Evolutionary conservation across 64 coral and sea anemone genomes (phyloP), one percentile per base, ranked within the genome.

Genomic region (Pocillopora verrucosa): DNA sequence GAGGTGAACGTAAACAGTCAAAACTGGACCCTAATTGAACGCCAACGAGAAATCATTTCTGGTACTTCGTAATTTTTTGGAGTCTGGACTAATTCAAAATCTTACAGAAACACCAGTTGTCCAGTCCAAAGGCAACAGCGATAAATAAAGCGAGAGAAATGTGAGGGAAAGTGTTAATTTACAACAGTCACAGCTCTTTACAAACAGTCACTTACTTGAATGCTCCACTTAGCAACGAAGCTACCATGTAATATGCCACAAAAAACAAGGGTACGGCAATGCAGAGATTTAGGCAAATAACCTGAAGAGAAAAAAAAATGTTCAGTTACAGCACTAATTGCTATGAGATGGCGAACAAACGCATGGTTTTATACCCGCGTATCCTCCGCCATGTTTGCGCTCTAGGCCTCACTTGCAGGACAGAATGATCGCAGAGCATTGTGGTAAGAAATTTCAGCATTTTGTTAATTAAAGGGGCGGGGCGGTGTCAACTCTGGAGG

Each of bases 181-280:
- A 36, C 76, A 4, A 56, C 20, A 38, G 10, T 5, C 5, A 45
- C 76, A 56, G 26, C 76, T 36, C 36, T 20, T 20, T 78, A 65
- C 30, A 0, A 56, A 22, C 60, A 36, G 10, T 56, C 10, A 88
- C 77, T 82, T 85, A 98, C 95, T 89, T 92, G 86, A 94, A 98
- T 38, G 95, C 92, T 70, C 95, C 95, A 79, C 77, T 67, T 80
- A 98, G 58, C 35, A 98, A 78, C 20, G 95, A 90, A n/a, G 92
- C 92, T 11, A 94, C 61, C 95, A 98, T 98, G 74, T 89, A 98
- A 84, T 91, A 98, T 9, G 94, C 86, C 13, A 94, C 83, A 56
- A 91, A 98, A 92, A 98, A 98, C 76, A 94, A 76, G 0, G 65
- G 89, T 17, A 98, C 22, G 57, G 92, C 89, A 25, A 96, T 76